Evolutionary conservation across 2,113 vertebrate genomes (phyloP).

Genomic region (Clarias batrachus): DNA sequence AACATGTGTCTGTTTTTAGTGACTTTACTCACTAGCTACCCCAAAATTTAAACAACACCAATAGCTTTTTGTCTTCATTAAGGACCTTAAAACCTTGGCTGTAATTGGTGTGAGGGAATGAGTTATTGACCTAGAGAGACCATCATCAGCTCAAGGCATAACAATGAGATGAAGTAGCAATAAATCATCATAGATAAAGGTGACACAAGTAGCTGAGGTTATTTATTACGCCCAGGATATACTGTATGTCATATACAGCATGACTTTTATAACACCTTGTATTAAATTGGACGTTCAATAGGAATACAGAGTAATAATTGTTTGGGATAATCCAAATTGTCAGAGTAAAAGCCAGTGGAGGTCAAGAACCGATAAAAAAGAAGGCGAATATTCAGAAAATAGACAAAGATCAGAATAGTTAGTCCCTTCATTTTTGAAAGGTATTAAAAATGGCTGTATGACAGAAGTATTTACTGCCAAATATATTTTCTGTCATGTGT

Average conservation of each 20-base stretch:
- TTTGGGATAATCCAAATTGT: background rate
- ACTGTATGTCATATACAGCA: conserved; percentile 58
- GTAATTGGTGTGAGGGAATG: conserved; percentile 27
- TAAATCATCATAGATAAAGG: conserved; percentile 56
- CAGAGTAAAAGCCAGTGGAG: background rate
- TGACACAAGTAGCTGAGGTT: conserved; percentile 34
- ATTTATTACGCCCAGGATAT: conserved; percentile 31
- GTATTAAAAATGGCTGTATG: background rate
- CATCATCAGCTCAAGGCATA: conserved; percentile 48
- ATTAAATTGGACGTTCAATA: background rate
- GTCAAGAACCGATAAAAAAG: background rate
- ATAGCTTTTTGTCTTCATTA: conserved; percentile 35
- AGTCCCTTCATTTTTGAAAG: background rate
- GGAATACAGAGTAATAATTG: background rate
- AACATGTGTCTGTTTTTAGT: background rate
- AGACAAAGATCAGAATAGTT: background rate
- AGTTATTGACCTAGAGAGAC: conserved; percentile 28
- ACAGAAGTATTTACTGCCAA: background rate
- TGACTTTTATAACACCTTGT: conserved; percentile 55
- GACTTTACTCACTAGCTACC: background rate
- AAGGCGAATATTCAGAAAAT: background rate
- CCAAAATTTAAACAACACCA: conserved; percentile 4
- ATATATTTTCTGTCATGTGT: background rate
- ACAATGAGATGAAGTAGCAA: conserved; percentile 41
- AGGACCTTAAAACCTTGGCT: conserved; percentile 33